phyloP scores from a whole-genome alignment of 2,888 invertebrate genomes.

The Acronicta psi region DNA sequence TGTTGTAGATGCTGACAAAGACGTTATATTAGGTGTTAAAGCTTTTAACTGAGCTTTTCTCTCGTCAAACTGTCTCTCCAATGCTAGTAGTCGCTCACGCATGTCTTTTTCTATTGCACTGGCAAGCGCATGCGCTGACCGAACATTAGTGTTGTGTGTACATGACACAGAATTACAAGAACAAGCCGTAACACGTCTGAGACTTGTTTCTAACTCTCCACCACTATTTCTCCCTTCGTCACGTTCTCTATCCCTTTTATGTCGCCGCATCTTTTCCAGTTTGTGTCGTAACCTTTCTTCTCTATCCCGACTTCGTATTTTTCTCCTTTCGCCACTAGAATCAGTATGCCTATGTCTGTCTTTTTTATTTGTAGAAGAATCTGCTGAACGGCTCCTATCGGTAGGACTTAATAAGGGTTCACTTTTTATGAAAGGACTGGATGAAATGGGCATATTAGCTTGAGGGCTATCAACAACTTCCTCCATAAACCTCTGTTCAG shows the following conservation, averaged over 20 bases:
- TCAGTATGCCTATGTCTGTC: conserved; percentile 79
- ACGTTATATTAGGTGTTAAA: conserved; percentile 89
- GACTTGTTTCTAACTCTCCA: conserved; percentile 80
- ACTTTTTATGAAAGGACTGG: conserved; percentile 78
- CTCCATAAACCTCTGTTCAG: conserved; percentile 95
- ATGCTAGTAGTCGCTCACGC: conserved; percentile 93
- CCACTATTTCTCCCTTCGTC: conserved; percentile 72
- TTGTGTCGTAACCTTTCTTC: conserved; percentile 82
- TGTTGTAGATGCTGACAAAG: conserved; percentile 78
- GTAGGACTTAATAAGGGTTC: conserved; percentile 78
- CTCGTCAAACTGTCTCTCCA: conserved; percentile 94
- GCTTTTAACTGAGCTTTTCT: conserved; percentile 95
- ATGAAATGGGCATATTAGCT: conserved; percentile 61
- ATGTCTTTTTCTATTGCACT: conserved; percentile 94
- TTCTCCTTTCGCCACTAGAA: conserved; percentile 78
- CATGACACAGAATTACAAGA: conserved; percentile 73
- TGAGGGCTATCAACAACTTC: conserved; percentile 89
- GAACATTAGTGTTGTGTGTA: conserved; percentile 74
- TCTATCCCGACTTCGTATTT: conserved; percentile 79
- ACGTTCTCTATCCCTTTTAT: conserved; percentile 79
- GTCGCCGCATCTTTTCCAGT: conserved; percentile 82
- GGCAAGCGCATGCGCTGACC: conserved; percentile 89
- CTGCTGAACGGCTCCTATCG: conserved; percentile 65
- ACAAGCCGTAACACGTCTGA: conserved; percentile 80
- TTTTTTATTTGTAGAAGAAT: conserved; percentile 68